Base-by-base conservation (phyloP, 2,797 vertebrate species). In the Poecilia picta region DNA sequence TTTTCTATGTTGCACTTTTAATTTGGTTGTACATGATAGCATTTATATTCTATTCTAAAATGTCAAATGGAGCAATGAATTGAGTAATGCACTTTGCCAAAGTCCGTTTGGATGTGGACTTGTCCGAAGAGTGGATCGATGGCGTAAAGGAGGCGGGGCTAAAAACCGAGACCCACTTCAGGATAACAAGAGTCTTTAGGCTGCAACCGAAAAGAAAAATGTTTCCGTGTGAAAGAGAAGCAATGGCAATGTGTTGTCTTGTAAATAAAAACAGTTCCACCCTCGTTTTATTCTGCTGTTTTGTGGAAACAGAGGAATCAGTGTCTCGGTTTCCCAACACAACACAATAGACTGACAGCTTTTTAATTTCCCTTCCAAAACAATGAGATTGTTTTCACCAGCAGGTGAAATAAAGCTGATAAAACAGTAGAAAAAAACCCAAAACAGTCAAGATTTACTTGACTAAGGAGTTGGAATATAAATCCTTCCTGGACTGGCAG, bases 401-500 rank as follows among this genome's bases (percentile, higher is more conserved):
- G 36, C 64, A 68, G 62, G 62, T 39, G 33, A 66, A 66, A 39
- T 18, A 66, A 12, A 66, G 16, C 64, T 25, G 20, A 68, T 25
- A 68, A 41, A 23, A 8, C 23, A 8, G 57, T 18, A 20, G 20
- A 5, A 36, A 33, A 66, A 39, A 33, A 59, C 15, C 33, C 59
- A 11, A 4, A 20, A 68, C 25, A 57, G 53, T 57, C 23, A 13
- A 57, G 5, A 16, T 31, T 33, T 62, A 18, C 28, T 15, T 8
- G 31, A 33, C 51, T 25, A 53, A 3, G 8, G 20, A 53, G 51
- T 53, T 8, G 8, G 55, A 57, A 76, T 76, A 46, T 6, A 62
- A 72, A 20, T 23, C 72, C 23, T 72, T 39, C 64, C 74, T 45
- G 45, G 46, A 80, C 49, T 72, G 82, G 64, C 7, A 53, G 13